Conservation (phyloP, 1,140 invertebrate genomes). For the Ips typographus region DNA sequence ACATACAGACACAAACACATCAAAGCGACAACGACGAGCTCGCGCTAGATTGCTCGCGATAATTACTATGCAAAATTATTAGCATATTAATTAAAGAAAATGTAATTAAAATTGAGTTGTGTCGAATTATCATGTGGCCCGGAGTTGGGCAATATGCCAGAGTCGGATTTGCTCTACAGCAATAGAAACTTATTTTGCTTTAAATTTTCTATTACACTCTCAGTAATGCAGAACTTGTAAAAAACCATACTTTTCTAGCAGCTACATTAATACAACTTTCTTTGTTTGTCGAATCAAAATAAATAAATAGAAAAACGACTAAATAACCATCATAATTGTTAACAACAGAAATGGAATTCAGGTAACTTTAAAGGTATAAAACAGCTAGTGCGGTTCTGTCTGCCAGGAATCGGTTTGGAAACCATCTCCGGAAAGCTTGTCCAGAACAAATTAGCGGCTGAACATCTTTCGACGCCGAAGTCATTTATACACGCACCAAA, state of each 20-base stretch:
- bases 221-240: no score
- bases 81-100: conserved; percentile 59
- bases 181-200: no score
- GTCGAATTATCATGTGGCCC: conserved; percentile 43
- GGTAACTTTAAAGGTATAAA: no score
- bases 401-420: background rate
- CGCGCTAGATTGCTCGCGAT: conserved; percentile 55
- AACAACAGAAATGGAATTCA: no score
- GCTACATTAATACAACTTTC: no score
- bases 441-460: conserved; percentile 45
- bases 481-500: conserved; percentile 48
- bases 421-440: conserved; percentile 34
- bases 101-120: conserved; percentile 54
- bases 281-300: no score
- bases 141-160: conserved; percentile 12
- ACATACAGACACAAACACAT: conserved; percentile 44
- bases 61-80: conserved; percentile 59
- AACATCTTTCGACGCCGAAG: conserved; percentile 48
- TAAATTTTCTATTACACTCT: no score
- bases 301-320: no score
- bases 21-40: conserved; percentile 54
- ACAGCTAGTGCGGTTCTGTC: no score
- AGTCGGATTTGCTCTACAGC: conserved; percentile 3
- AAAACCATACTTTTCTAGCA: no score
- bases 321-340: no score